phyloP scores from a whole-genome alignment of 2,888 invertebrate genomes.

The Anticlea derivata region DNA sequence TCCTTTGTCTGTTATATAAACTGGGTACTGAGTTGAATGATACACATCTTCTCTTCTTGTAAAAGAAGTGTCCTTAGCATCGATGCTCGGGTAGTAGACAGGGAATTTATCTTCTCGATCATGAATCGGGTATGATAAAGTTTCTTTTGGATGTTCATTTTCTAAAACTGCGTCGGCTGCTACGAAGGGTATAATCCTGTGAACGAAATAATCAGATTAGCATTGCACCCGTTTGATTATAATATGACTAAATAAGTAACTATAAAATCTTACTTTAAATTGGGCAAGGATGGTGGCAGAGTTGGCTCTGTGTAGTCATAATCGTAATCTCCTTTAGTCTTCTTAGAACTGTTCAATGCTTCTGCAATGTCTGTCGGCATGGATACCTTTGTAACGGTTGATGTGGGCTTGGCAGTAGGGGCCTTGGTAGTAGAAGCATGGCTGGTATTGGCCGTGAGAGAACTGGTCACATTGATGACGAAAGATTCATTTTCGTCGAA shows the following conservation, averaged over 20 bases:
- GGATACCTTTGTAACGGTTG: conserved; percentile 55
- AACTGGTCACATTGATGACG: conserved; percentile 83
- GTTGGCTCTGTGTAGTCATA: conserved; percentile 89
- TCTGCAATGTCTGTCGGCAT: conserved; percentile 60
- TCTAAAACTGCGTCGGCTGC: conserved; percentile 92
- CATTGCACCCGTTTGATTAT: too few relatives aligned
- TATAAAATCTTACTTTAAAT: conserved; percentile 85
- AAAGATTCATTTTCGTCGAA: conserved; percentile 80
- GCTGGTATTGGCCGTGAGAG: conserved; percentile 72
- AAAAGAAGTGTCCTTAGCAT: conserved; percentile 52
- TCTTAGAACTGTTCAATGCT: conserved; percentile 78
- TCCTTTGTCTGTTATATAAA: conserved; percentile 63
- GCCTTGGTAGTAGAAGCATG: conserved; percentile 47
- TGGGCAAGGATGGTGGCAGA: conserved; percentile 92
- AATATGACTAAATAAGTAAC: neutral
- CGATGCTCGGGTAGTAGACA: conserved; percentile 62
- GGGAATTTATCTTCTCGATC: conserved; percentile 74
- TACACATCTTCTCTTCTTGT: conserved; percentile 61
- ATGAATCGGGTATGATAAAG: conserved; percentile 56
- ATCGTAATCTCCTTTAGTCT: conserved; percentile 85
- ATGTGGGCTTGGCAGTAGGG: conserved; percentile 22
- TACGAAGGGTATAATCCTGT: conserved; percentile 93
- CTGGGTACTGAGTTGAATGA: conserved; percentile 67
- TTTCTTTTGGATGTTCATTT: conserved; percentile 70
- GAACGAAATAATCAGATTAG: too few relatives aligned